phyloP scores from a whole-genome alignment of 1,140 invertebrate genomes.

The Coelopa frigida region DNA sequence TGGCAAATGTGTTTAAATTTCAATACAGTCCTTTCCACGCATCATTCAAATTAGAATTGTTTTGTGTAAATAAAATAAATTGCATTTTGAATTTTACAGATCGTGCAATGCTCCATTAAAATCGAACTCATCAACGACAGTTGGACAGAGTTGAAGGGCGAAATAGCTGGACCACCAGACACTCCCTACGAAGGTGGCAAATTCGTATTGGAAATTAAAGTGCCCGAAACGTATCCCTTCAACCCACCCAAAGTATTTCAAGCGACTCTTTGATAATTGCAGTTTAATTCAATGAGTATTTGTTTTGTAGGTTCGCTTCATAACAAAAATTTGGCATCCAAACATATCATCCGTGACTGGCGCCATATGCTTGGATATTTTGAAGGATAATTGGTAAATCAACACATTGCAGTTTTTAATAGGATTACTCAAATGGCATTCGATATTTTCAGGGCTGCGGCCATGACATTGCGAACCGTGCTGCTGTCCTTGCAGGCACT shows the following conservation, averaged over 20 bases:
- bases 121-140: constrained; percentile 86
- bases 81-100: no score
- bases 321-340: constrained; percentile 99
- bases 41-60: not conserved
- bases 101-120: constrained; percentile 85
- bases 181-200: constrained; percentile 95
- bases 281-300: no score
- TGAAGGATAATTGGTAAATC: constrained; percentile 94
- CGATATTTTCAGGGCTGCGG: constrained; percentile 74
- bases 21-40: no score
- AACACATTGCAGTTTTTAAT: not conserved
- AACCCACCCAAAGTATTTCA: constrained; percentile 88
- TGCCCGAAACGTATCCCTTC: constrained; percentile 98
- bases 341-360: constrained; percentile 99
- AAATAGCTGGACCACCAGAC: constrained; percentile 89
- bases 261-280: not conserved
- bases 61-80: not conserved
- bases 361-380: constrained; percentile 97
- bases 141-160: constrained; percentile 84
- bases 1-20: no score
- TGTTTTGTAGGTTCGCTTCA: constrained; percentile 69
- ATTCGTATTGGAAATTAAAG: constrained; percentile 92
- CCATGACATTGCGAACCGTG: constrained; percentile 95
- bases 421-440: not conserved
- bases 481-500: constrained; percentile 88